Percentiles rank a stretch among this genome's conserved stretches.
Evolutionary conservation across 1,140 invertebrate species (phyloP).

Genomic region (Listronotus bonariensis): DNA sequence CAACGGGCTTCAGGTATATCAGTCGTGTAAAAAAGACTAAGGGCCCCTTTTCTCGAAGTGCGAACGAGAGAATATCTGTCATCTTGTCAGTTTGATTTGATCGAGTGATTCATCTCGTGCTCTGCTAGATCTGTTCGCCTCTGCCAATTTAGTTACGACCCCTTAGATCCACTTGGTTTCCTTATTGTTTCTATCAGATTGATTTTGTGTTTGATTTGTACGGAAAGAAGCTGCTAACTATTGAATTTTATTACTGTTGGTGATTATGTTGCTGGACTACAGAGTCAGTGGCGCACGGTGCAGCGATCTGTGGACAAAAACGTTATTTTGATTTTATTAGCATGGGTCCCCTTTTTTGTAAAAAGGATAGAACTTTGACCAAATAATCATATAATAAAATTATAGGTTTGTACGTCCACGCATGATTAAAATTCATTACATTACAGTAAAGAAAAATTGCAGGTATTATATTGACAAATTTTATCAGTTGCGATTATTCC

Average conservation of each 20-base stretch:
- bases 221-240: slow-evolving; percentile 34
- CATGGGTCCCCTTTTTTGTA: no score
- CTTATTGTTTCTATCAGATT: slow-evolving; percentile 39
- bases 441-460: no score
- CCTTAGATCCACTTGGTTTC: slow-evolving; percentile 13
- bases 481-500: no score
- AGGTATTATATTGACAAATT: no score
- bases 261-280: slow-evolving; percentile 2
- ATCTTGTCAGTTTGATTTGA: slow-evolving; percentile 49
- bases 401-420: no score
- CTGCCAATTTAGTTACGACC: slow-evolving; percentile 32
- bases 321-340: not conserved
- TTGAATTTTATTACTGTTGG: slow-evolving; percentile 32
- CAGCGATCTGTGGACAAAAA: no score
- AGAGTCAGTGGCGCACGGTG: slow-evolving; percentile 18
- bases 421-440: no score
- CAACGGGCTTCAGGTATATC: no score
- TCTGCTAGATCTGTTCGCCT: slow-evolving; percentile 27
- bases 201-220: slow-evolving; percentile 35
- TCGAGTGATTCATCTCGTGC: slow-evolving; percentile 51
- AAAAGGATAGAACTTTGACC: no score
- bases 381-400: no score
- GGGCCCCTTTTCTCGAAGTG: slow-evolving; percentile 4
- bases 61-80: slow-evolving; percentile 30
- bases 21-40: no score